Evolutionary conservation across 2,797 vertebrate species (phyloP), one percentile per base, ranked within the genome.

Genomic region (Lithobates sylvaticus): DNA sequence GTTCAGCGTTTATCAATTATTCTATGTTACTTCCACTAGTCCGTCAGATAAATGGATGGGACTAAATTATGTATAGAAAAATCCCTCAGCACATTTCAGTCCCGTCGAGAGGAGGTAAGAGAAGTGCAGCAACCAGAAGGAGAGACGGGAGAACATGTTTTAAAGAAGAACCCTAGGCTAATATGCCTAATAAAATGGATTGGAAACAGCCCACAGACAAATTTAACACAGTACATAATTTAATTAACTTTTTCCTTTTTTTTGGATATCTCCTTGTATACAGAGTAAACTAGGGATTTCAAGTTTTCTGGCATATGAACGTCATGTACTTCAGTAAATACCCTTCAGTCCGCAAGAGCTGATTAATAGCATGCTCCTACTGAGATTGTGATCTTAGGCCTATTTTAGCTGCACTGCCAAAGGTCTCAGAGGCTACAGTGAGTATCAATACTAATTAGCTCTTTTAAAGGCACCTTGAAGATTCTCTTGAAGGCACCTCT

Each of bases 31-130:
- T 86, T 81, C 78, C 84, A 81, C 84, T 32, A 69, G 78, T 81
- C 77, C 72, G 42, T 81, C 72, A 86, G 78, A 81, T 81, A 64
- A 86, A 86, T 86, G 78, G 84, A 86, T 81, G 84, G 72, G 36
- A 42, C 84, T 86, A 76, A 86, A 86, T 86, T 86, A 86, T 86
- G 84, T 69, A 86, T 86, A 86, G 84, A 76, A 81, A 74, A 76
- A 76, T 61, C 65, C 73, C 72, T 81, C 36, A 54, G 26, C 44
- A 72, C 64, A 44, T 86, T 76, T 18, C 39, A 68, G 42, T 47
- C 47, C 69, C 16, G 29, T 39, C 64, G 29, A 4, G 78, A 3
- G 16, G 64, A 81, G 64, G 9, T 36, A 23, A 27, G 70, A 34
- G 71, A 42, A 81, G 21, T 61, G 47, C 29, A 39, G 47, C 29